Evolutionary conservation across 1,140 invertebrate species (phyloP), one percentile per base, ranked within the genome.

Genomic region (Hyles euphorbiae): DNA sequence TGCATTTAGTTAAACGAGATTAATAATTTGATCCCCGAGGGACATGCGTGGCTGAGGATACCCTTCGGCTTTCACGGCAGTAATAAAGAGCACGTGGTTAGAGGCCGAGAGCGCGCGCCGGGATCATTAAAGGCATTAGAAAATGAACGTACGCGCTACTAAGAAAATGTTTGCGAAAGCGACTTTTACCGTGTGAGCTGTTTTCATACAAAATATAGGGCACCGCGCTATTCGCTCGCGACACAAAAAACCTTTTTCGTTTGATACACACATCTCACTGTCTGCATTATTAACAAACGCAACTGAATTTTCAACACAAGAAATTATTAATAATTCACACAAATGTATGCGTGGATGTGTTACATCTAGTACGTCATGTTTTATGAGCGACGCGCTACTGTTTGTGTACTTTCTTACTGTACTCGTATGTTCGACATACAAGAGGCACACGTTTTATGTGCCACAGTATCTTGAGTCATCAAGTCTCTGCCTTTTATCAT

Each of bases 241-340:
- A 82, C 79, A 82, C 70, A 81, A 67, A 81, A 81, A 81, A 60
- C 67, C 76, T 78, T 74, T 74, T 67, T 68, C 60, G 58, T 47
- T 60, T 52, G 56, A 65, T 53, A 58, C 53, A 47, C 50, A 34
- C 53, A 56, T 57, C 52, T 40, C 57, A 48, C 22, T 40, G 60
- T 56, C 61, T 63, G 65, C 60, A 56, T 43, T 55, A 63, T 56
- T 70, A 74, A 67, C 60, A 71, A 71, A 64, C 55, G 57, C 58
- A 63, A 22, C 56, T 52, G 9, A 8, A 52, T 52, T 52, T 34
- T 11, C 9, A 33, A 52, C 22, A 3, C 32, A 52, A 34, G 50
- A 50, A 58, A 53, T 47, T 60, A 49, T 34, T 12, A 22, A 44
- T 53, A 46, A 34, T 40, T 52, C 50, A 53, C 34, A 53, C 43